These are phyloP conservation scores for Phalacrocorax brasilianus DNA, from an alignment of 2,113 vertebrate species.

Conservation along the genomic window DNA sequence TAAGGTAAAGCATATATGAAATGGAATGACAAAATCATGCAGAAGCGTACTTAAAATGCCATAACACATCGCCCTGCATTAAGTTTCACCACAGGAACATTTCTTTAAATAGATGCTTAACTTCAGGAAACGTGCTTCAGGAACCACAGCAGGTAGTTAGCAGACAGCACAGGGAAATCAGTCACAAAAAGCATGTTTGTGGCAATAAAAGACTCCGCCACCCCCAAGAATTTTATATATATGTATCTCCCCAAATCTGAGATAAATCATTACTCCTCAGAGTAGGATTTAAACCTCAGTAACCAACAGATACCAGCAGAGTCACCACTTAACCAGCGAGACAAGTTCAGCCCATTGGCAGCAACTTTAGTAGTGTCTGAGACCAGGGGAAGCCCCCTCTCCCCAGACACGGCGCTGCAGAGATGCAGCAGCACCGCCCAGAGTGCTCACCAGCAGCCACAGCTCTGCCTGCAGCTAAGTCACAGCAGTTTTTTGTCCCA, in stretches of 20 bases:
- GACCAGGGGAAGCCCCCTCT: not conserved
- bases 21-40: not conserved
- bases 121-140: not conserved
- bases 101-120: not conserved
- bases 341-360: not conserved
- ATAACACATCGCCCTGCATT: not conserved
- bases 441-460: not conserved
- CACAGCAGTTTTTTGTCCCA: not conserved
- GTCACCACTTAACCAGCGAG: not conserved
- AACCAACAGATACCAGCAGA: not conserved
- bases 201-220: not conserved
- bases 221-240: not conserved
- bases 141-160: not conserved
- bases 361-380: not conserved
- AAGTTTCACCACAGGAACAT: not conserved
- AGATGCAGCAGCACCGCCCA: not conserved
- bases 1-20: not conserved
- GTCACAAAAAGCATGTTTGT: not conserved
- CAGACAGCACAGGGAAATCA: not conserved
- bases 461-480: not conserved
- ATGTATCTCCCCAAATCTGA: not conserved
- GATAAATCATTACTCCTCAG: not conserved
- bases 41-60: not conserved
- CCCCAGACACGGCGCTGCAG: too few relatives aligned
- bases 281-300: not conserved